Base-by-base conservation (phyloP, 1,140 invertebrate genomes). In the Drusus annulatus region DNA sequence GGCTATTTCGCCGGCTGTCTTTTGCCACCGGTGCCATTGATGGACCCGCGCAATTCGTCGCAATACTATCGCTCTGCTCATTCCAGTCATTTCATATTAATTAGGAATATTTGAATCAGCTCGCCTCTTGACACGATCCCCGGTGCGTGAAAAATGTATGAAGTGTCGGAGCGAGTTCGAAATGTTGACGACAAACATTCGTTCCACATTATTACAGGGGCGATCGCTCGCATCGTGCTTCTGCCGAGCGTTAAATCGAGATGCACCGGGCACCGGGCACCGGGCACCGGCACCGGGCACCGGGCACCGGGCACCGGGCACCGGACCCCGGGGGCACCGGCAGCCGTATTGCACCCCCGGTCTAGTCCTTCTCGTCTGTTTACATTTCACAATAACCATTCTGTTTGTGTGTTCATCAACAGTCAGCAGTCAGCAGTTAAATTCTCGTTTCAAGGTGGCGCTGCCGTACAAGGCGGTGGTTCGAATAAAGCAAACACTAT, bases 71-170 rank as follows among this genome's bases (percentile, higher is more conserved):
- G 25, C 25, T 60, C 25, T n/a, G n/a, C 15, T 60, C 25, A 31
- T n/a, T 10, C 23, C 0, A 68, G 5, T 10, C 63, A 31, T 68
- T 68, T 68, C 50, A 3, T 36, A 17, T 68, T 68, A 28, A 65
- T 45, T 7, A 45, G 62, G 16, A 71, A 52, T 71, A 71, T 71
- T 71, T 16, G 19, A 54, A 71, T 52, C 68, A 71, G 8, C 36
- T 8, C 31, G 8, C 68, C 21, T 15, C 50, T 71, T 25, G 68
- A 71, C 23, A 50, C 21, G 50, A 3, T 65, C 25, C 17, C 17
- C 45, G 45, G 68, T 71, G 68, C 68, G 68, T 71, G 68, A 71
- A 52, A 71, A 71, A 71, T 71, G 45, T 71, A 71, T 23, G 45
- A 51, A 71, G 68, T 71, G 68, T 71, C 68, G 45, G 68, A n/a